Percentiles rank a stretch among this genome's conserved stretches.
phyloP scores from a whole-genome alignment of 1,140 invertebrate genomes.

The Eubasilissa regina region DNA sequence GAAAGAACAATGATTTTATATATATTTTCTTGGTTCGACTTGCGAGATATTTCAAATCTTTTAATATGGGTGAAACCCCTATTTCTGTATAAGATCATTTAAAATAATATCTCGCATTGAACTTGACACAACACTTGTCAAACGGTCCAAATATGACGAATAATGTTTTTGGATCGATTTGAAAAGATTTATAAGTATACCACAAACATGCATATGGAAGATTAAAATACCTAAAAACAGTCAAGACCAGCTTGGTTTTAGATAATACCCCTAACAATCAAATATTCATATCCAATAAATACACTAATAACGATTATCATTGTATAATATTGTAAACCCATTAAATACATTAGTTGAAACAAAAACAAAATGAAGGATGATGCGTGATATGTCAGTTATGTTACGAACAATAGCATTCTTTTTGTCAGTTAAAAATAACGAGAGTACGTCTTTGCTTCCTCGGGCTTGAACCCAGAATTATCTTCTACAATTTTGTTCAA shows the following conservation, averaged over 20 bases:
- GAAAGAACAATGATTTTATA: background rate
- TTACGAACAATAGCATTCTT: background rate
- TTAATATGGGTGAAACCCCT: background rate
- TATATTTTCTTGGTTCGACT: background rate
- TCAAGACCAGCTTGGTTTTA: constrained; percentile 57
- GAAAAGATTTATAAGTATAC: constrained; percentile 18
- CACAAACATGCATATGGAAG: constrained; percentile 41
- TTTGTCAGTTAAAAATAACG: background rate
- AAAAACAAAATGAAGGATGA: constrained; percentile 4
- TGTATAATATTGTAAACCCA: constrained; percentile 12
- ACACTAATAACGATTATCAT: constrained; percentile 2
- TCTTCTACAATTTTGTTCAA: no score
- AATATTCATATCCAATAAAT: constrained; percentile 24
- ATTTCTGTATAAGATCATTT: background rate
- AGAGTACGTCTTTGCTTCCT: no score
- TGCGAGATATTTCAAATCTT: constrained; percentile 10
- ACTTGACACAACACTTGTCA: no score
- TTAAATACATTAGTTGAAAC: constrained; percentile 22
- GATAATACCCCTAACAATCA: constrained; percentile 35
- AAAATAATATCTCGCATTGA: background rate
- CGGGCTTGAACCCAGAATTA: no score
- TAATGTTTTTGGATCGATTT: no score
- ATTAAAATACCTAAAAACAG: constrained; percentile 29
- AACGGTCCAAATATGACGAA: no score
- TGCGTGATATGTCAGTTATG: constrained; percentile 22